These are phyloP conservation scores for Zelostemma sp. DNA, from an alignment of 1,140 invertebrate species.

Conservation along the genomic window DNA sequence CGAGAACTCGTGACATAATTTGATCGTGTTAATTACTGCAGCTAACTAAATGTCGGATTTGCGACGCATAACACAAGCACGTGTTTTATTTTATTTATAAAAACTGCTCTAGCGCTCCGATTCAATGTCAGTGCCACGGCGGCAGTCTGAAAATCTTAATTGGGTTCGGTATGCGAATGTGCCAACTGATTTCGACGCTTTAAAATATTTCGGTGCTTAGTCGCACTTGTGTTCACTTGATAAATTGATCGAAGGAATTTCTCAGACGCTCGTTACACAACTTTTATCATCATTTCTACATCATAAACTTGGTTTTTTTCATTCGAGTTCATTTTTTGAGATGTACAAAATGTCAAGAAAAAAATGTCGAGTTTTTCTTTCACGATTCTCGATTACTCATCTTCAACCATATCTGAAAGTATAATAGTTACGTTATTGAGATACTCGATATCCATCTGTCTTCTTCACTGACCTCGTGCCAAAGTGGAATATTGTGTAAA, in stretches of 20 bases:
- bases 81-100: constrained; percentile 4
- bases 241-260: no score
- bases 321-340: no score
- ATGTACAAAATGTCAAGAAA: no score
- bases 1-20: no score
- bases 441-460: constrained; percentile 25
- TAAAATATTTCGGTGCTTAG: neutral
- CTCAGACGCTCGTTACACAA: no score
- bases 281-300: no score
- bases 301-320: no score
- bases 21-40: no score
- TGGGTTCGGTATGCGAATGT: neutral
- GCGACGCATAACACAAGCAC: neutral
- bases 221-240: neutral
- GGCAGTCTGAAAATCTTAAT: neutral
- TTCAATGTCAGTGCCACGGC: constrained; percentile 3
- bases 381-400: no score
- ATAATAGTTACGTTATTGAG: constrained; percentile 21
- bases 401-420: constrained; percentile 19
- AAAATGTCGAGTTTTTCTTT: no score
- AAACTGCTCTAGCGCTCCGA: neutral
- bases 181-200: constrained; percentile 3
- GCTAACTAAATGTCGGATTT: neutral
- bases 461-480: constrained; percentile 16
- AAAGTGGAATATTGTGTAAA: constrained; percentile 21